Evolutionary conservation across 2,888 invertebrate species (phyloP).

Genomic region (Maniola hyperantus): DNA sequence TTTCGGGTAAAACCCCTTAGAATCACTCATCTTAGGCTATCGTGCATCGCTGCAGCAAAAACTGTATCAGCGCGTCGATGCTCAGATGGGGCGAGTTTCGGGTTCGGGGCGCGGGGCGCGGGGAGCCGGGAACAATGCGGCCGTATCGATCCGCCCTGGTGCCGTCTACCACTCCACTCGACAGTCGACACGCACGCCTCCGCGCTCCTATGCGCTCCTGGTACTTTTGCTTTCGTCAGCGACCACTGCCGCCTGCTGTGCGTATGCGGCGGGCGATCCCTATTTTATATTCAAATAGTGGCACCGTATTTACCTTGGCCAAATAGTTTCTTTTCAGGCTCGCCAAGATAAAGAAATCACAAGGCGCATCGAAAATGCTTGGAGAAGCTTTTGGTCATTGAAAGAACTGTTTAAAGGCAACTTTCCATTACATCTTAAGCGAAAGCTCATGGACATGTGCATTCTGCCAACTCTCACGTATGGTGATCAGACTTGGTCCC

Average conservation of each 20-base stretch:
- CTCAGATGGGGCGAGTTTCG: conserved; percentile 78
- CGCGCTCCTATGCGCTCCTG: conserved; percentile 67
- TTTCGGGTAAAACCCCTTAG: conserved; percentile 26
- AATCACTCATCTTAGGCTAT: conserved; percentile 42
- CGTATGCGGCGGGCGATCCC: conserved; percentile 24
- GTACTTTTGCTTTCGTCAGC: conserved; percentile 68
- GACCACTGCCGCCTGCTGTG: conserved; percentile 8
- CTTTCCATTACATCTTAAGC: too few relatives aligned
- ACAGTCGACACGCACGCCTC: conserved; percentile 56
- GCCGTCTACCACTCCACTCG: conserved; percentile 62
- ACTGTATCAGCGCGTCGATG: conserved; percentile 74
- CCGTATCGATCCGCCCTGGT: conserved; percentile 76
- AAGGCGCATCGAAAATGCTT: too few relatives aligned
- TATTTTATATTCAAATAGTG: neutral
- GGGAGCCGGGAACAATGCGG: conserved; percentile 76
- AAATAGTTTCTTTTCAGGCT: too few relatives aligned
- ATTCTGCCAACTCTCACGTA: too few relatives aligned
- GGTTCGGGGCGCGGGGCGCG: conserved; percentile 60
- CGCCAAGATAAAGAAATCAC: too few relatives aligned
- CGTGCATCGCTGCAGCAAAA: conserved; percentile 68
- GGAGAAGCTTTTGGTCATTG: too few relatives aligned
- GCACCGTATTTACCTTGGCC: too few relatives aligned
- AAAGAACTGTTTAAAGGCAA: too few relatives aligned
- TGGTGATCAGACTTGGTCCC: too few relatives aligned
- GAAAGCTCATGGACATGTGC: too few relatives aligned